These are phyloP conservation scores for Saccostrea glomerata DNA, from an alignment of 1,140 invertebrate species.

Conservation along the genomic window DNA sequence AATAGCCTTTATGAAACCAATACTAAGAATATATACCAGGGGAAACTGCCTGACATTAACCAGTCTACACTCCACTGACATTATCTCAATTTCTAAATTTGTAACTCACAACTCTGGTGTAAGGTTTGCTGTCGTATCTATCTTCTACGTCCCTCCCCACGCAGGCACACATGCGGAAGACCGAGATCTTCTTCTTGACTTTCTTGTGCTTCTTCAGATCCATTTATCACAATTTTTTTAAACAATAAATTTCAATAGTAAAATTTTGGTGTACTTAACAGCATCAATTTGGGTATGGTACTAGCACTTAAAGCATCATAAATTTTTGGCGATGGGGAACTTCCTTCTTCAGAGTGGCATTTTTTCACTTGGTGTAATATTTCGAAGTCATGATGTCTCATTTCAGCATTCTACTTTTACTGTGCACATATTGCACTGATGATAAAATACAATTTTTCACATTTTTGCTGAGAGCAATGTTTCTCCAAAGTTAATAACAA, in stretches of 20 bases:
- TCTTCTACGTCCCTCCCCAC: neutral
- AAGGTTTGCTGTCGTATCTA: conserved; percentile 26
- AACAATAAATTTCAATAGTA: neutral
- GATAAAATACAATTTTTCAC: neutral
- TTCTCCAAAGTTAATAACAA: neutral
- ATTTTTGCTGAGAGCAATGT: neutral
- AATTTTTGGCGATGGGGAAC: neutral
- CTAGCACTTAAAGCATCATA: neutral
- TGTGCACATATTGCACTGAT: neutral
- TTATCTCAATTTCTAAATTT: conserved; percentile 22
- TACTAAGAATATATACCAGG: neutral
- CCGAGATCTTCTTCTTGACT: conserved; percentile 22
- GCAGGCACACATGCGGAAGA: conserved; percentile 13
- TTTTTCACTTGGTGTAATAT: neutral
- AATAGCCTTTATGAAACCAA: neutral
- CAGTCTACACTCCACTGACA: neutral
- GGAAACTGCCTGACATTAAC: neutral
- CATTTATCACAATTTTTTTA: neutral
- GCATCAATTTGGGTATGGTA: neutral
- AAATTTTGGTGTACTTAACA: neutral
- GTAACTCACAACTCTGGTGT: conserved; percentile 29
- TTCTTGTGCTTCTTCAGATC: neutral
- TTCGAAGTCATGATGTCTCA: neutral
- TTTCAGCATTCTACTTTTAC: conserved; percentile 15
- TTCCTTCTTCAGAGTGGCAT: conserved; percentile 11